Base-by-base conservation (phyloP, 1,140 invertebrate species). In the Ladona fulva region DNA sequence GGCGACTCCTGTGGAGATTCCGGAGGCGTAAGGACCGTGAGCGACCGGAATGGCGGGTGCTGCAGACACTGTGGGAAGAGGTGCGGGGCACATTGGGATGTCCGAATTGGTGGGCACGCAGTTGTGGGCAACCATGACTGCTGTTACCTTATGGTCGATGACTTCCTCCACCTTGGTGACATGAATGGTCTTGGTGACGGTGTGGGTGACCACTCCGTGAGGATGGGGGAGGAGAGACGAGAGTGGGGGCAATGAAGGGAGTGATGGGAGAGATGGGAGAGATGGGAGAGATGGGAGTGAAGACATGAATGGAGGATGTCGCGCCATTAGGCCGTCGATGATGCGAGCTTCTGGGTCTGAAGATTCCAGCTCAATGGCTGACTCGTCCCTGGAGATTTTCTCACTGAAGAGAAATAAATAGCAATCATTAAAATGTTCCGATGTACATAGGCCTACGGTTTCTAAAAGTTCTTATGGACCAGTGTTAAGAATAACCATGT, bases 111-210 rank as follows among this genome's bases (percentile, higher is more conserved):
- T 73, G 0, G 83, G 83, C 8, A 83, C 76, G 74, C 83, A 84
- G 76, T 84, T 84, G 14, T 81, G 19, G 0, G 81, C 81, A 5
- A 81, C 77, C n/a, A 84, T 75, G 7, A 83, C 83, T 0, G 83
- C 83, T 7, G 83, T 84, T 0, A 84, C 82, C 24, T 78, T 74
- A 29, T 81, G 78, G 78, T 84, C 81, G 19, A 80, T 78, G 12
- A 83, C 80, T 52, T 82, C 81, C 76, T 83, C 80, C 24, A 84
- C 82, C 77, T 81, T 83, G 25, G 83, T 84, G 5, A 84, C 80
- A 76, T 79, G 80, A 11, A 84, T 24, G 37, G 83, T 84, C 74
- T 81, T 79, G 52, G 52, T 66, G 3, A 66, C n/a, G 1, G 52
- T 66, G 5, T 66, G 16, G 52, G 52, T 66, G 52, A 22, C n/a